Conservation (phyloP, 2,888 invertebrate genomes). For the Smittia aterrima region DNA sequence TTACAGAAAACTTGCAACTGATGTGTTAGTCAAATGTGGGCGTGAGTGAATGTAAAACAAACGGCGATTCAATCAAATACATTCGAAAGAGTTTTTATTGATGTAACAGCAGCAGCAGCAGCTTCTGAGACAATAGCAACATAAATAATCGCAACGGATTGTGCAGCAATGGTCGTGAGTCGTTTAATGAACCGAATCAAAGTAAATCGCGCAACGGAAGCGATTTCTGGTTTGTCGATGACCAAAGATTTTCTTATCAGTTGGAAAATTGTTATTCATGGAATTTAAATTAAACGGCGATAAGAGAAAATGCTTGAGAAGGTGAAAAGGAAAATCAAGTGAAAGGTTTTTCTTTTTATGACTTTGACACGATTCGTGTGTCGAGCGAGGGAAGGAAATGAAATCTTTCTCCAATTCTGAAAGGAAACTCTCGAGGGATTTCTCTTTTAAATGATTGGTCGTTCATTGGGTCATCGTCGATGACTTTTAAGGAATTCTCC, state of each 20-base stretch:
- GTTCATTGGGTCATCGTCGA: background rate
- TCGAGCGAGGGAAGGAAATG: no score
- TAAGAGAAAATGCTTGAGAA: background rate
- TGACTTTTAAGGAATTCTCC: background rate
- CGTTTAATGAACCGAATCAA: no score
- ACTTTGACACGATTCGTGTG: no score
- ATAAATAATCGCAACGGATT: background rate
- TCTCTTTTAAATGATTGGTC: background rate
- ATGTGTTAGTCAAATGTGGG: background rate
- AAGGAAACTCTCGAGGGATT: background rate
- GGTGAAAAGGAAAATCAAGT: background rate
- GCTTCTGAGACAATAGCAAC: background rate
- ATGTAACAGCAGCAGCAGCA: no score
- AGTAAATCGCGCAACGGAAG: no score
- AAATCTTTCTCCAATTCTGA: background rate
- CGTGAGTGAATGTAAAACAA: background rate
- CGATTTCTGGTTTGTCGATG: no score
- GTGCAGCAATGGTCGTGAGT: background rate
- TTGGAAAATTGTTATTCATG: slow-evolving; percentile 18
- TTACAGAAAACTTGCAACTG: background rate
- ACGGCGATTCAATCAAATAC: no score
- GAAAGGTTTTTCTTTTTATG: background rate
- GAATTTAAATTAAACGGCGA: slow-evolving; percentile 12
- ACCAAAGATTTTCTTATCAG: background rate
- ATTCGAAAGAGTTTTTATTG: no score